Conservation (phyloP, 2,888 invertebrate species). For the Troglohyphantes excavatus region DNA sequence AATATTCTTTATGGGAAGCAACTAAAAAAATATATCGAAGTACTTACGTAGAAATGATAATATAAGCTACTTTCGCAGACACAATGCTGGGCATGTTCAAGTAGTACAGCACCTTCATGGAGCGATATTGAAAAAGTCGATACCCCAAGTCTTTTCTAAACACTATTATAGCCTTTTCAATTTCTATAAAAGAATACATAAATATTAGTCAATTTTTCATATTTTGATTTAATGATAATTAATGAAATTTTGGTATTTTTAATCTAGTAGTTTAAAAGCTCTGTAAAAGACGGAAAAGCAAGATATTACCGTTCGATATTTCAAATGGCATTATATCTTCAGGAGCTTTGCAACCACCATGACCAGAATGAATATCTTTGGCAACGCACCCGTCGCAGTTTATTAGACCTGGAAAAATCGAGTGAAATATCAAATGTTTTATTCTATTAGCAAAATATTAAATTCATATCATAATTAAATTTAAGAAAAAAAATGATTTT, state of each 20-base stretch:
- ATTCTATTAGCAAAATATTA: too few relatives aligned
- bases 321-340: slow-evolving; percentile 43
- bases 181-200: slow-evolving; percentile 32
- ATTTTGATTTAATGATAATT: too few relatives aligned
- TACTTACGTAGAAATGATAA: slow-evolving; percentile 61
- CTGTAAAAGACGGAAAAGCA: neutral
- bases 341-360: slow-evolving; percentile 30
- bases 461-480: too few relatives aligned
- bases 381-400: slow-evolving; percentile 44
- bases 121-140: slow-evolving; percentile 43
- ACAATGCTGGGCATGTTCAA: slow-evolving; percentile 61
- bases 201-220: too few relatives aligned
- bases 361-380: neutral
- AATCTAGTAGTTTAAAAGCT: too few relatives aligned
- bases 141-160: slow-evolving; percentile 39
- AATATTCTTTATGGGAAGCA: too few relatives aligned
- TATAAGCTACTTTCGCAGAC: slow-evolving; percentile 56
- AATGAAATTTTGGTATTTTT: too few relatives aligned
- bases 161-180: slow-evolving; percentile 34
- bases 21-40: neutral
- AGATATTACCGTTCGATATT: slow-evolving; percentile 53
- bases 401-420: slow-evolving; percentile 42
- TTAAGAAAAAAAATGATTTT: too few relatives aligned
- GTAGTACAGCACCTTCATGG: slow-evolving; percentile 59
- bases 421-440: too few relatives aligned